Evolutionary conservation across 1,140 invertebrate genomes (phyloP).

Genomic region (Brachystomella parvula): DNA sequence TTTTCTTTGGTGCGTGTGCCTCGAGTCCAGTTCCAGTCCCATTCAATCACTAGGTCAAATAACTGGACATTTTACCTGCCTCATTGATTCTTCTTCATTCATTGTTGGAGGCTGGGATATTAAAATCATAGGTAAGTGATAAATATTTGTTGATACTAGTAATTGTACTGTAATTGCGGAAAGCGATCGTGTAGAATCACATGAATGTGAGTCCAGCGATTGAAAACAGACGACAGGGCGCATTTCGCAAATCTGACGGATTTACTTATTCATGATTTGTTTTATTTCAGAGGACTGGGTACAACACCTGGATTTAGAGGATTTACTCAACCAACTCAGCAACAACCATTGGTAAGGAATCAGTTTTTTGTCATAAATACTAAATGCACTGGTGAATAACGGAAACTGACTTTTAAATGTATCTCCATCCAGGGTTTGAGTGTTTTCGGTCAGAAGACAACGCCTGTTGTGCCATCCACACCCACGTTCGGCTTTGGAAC

Average conservation of each 20-base stretch:
- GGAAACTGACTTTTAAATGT: no score
- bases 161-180: slow-evolving; percentile 76
- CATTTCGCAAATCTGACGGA: no score
- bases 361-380: background rate
- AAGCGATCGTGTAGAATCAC: slow-evolving; percentile 91
- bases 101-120: no score
- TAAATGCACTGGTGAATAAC: background rate
- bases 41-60: no score
- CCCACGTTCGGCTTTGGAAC: slow-evolving; percentile 30
- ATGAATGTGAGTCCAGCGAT: no score
- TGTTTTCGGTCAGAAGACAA: slow-evolving; percentile 29
- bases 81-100: no score
- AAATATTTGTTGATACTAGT: slow-evolving; percentile 77
- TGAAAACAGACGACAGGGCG: no score
- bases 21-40: no score
- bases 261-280: no score
- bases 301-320: slow-evolving; percentile 22
- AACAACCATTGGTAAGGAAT: slow-evolving; percentile 13
- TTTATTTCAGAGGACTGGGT: slow-evolving; percentile 32
- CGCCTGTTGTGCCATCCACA: slow-evolving; percentile 18
- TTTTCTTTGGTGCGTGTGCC: no score
- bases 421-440: slow-evolving; percentile 12
- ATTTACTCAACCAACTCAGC: slow-evolving; percentile 23
- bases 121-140: no score
- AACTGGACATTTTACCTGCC: no score